Conservation (phyloP, 35 echinoderm and acorn worm genomes). For the Chiridota heheva region DNA sequence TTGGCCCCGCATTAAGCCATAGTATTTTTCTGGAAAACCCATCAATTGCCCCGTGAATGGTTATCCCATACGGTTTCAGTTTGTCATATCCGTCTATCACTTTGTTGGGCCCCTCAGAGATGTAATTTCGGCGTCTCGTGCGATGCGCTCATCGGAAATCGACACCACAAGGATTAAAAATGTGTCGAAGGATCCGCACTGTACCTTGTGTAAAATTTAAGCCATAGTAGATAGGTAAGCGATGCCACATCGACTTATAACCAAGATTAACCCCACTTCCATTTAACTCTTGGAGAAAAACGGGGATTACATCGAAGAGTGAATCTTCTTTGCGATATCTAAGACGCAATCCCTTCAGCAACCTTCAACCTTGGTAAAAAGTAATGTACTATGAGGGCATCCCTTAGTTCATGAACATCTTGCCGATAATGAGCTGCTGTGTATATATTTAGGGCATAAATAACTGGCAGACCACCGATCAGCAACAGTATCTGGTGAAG, state of each 20-base stretch:
- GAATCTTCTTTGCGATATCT: too few species aligned
- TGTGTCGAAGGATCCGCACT: not conserved
- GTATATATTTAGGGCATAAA: too few species aligned
- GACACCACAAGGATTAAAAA: constrained; percentile 53
- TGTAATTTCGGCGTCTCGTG: constrained; percentile 31
- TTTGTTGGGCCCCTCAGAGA: constrained; percentile 47
- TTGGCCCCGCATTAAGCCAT: constrained; percentile 53
- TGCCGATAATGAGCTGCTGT: too few species aligned
- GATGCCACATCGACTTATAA: constrained; percentile 8
- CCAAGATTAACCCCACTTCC: not conserved
- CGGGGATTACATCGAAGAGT: too few species aligned
- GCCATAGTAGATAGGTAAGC: not conserved
- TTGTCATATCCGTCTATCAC: constrained; percentile 65
- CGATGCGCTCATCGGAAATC: constrained; percentile 19
- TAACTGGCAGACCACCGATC: too few species aligned
- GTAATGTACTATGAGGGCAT: too few species aligned
- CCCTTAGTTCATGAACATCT: too few species aligned
- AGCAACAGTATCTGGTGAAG: too few species aligned
- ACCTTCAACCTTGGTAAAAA: too few species aligned
- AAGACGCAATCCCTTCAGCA: too few species aligned
- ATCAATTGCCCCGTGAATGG: constrained; percentile 58
- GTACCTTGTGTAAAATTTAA: not conserved
- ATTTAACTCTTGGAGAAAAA: not conserved
- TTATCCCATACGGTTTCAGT: constrained; percentile 62
- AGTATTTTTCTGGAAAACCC: constrained; percentile 61